Evolutionary conservation across 1,140 invertebrate species (phyloP), one percentile per base, ranked within the genome.

Genomic region (Drosophila lacteicornis): DNA sequence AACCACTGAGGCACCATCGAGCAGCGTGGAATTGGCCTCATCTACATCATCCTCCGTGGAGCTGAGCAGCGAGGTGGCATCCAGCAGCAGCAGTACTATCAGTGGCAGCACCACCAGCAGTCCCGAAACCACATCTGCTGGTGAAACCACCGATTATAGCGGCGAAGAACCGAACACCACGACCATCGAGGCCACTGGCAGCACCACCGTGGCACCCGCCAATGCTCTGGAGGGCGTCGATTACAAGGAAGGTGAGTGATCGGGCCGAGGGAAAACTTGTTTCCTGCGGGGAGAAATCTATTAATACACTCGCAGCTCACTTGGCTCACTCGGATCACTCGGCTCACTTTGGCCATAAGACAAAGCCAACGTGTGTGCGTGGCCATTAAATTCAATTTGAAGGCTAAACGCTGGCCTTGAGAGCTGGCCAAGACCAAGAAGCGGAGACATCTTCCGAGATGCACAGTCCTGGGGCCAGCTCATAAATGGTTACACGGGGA

Each of bases 311-410:
- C 33, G 47, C 45, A 50, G 30, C 79, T 66, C 75, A 84, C 85
- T 56, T 4, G 25, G 50, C 51, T 33, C 33, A 36, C 11, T 33
- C 11, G 33, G 33, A 27, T 4, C 51, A 53, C 51, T 22, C 51
- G 5, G 13, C 19, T 56, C 53, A 40, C 36, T 87, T 90, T 90
- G 85, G 85, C 55, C 85, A 90, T 76, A 85, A 86, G 85, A 91
- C 86, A 85, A 91, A 91, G 85, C 68, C 70, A 73, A 45, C 68
- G 75, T 90, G 86, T 56, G 86, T 56, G 85, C 86, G 69, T 84
- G 81, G 85, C 85, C 85, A 90, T 90, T 90, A 91, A 90, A 91
- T 90, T 91, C 85, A 91, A 90, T 91, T 90, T 90, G 85, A 90
- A 90, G 85, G 85, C 85, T 90, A 81, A 90, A 79, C 82, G 83